A percentile compares a stretch with the other conserved stretches of the same genome.
Evolutionary conservation across 2,888 invertebrate genomes (phyloP).

Genomic region (Tyria jacobaeae): DNA sequence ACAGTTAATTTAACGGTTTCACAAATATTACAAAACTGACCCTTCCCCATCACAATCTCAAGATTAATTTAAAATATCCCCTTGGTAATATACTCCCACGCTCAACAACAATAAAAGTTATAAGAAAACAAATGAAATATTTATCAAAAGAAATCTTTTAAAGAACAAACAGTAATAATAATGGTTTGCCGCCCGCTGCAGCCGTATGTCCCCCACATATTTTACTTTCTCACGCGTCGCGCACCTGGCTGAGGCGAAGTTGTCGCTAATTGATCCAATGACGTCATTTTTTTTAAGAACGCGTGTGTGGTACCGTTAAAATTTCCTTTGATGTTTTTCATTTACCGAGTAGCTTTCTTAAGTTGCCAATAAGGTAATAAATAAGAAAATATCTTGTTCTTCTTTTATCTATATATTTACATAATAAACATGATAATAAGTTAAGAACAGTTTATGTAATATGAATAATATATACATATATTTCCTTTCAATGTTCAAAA

Average conservation of each 20-base stretch:
- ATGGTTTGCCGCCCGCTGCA: slow-evolving; percentile 43
- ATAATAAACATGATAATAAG: no score
- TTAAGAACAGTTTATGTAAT: no score
- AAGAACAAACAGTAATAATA: slow-evolving; percentile 34
- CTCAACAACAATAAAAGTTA: slow-evolving; percentile 14
- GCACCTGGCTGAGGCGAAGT: slow-evolving; percentile 42
- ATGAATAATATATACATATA: no score
- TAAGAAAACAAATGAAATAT: slow-evolving; percentile 14
- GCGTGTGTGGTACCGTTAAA: slow-evolving; percentile 33
- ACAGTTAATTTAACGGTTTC: no score
- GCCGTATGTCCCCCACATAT: slow-evolving; percentile 47
- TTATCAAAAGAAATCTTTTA: slow-evolving; percentile 16
- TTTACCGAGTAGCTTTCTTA: neutral
- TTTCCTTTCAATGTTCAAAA: no score
- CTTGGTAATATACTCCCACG: slow-evolving; percentile 18
- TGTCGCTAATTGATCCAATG: slow-evolving; percentile 44
- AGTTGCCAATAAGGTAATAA: neutral
- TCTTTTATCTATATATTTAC: no score
- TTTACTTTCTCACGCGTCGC: slow-evolving; percentile 39
- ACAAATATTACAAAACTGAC: neutral
- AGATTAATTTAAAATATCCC: neutral
- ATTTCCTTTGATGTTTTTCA: neutral
- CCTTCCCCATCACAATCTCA: neutral
- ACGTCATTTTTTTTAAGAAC: slow-evolving; percentile 41
- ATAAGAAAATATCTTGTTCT: no score